Conservation (phyloP, 2,888 invertebrate species). For the Phanerotoma sp. region DNA sequence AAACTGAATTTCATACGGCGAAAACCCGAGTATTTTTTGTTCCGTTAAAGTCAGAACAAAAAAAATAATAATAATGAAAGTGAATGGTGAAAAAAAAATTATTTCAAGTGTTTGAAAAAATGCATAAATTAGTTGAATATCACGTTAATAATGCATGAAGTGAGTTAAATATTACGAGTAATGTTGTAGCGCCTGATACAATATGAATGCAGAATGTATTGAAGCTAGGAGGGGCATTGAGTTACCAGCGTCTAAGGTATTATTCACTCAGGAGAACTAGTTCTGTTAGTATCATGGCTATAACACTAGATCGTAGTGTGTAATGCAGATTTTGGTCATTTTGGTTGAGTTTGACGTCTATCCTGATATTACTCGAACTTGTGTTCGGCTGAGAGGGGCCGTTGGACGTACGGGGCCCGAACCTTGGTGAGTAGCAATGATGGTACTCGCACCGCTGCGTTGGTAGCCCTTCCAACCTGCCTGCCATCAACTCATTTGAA, state of each 20-base stretch:
- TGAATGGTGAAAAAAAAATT: too few species aligned
- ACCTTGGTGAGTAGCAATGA: conserved; percentile 51
- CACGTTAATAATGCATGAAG: too few species aligned
- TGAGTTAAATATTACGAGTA: neutral
- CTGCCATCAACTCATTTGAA: conserved; percentile 85
- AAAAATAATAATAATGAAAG: too few species aligned
- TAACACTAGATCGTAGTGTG: conserved; percentile 25
- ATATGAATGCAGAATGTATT: neutral
- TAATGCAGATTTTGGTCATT: conserved; percentile 55
- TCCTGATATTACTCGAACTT: conserved; percentile 52
- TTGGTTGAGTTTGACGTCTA: conserved; percentile 54
- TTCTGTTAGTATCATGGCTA: conserved; percentile 13
- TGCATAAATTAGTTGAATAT: too few species aligned
- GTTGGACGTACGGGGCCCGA: conserved; percentile 38
- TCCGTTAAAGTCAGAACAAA: too few species aligned
- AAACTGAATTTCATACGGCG: too few species aligned
- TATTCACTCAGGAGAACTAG: neutral
- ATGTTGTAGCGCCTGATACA: neutral
- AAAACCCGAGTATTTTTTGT: too few species aligned
- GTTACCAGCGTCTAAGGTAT: neutral
- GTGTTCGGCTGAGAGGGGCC: conserved; percentile 45
- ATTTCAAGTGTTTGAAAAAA: too few species aligned
- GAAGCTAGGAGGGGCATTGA: too few species aligned
- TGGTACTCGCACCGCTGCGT: conserved; percentile 43
- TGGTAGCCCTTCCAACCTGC: conserved; percentile 57